phyloP scores from a whole-genome alignment of 2,797 vertebrate species.

The Rhynchonycteris naso region DNA sequence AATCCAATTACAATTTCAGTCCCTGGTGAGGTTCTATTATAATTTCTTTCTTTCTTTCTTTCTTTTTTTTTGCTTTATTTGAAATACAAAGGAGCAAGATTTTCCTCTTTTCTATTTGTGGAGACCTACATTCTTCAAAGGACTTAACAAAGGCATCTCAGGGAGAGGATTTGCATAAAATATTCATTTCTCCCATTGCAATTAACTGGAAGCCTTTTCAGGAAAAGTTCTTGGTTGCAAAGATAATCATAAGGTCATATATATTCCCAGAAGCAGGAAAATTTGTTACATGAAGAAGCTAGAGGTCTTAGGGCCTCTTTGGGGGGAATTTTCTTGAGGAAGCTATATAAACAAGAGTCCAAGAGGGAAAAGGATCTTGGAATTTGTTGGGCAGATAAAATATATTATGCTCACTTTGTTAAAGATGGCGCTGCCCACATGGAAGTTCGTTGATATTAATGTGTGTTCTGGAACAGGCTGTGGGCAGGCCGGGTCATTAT shows the following conservation, averaged over 20 bases:
- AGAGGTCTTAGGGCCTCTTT: background rate
- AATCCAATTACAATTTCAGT: slow-evolving; percentile 45
- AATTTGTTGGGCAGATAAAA: too few relatives aligned
- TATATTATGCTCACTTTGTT: too few relatives aligned
- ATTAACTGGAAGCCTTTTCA: background rate
- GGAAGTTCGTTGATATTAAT: too few relatives aligned
- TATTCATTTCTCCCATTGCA: background rate
- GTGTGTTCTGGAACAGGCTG: too few relatives aligned
- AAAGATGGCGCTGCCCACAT: too few relatives aligned
- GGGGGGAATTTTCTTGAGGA: background rate
- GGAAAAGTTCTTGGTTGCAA: background rate
- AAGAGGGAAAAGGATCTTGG: background rate
- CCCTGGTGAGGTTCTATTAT: background rate
- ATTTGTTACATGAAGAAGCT: background rate
- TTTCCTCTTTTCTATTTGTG: background rate
- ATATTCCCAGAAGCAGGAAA: background rate
- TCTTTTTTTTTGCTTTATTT: slow-evolving; percentile 56
- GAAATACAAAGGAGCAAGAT: background rate
- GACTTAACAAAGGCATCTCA: background rate
- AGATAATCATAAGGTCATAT: background rate
- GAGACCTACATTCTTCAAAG: slow-evolving; percentile 12
- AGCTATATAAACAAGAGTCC: background rate
- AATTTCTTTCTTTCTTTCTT: too few relatives aligned
- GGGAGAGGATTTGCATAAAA: background rate
- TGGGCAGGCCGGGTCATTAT: too few relatives aligned